phyloP scores from a whole-genome alignment of 92 coral and sea anemone genomes.

The Porites rus region DNA sequence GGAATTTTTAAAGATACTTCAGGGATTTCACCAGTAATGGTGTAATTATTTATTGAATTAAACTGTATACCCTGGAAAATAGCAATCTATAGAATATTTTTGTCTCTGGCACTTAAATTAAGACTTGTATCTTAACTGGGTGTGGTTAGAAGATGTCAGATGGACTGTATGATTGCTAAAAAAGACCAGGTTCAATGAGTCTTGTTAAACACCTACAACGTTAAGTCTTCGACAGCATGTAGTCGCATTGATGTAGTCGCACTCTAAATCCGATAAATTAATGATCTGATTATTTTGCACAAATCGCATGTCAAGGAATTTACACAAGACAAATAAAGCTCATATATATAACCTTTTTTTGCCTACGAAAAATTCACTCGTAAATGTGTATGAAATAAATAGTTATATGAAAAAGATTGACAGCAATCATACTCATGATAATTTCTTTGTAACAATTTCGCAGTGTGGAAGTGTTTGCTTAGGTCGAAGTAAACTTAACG shows the following conservation, averaged over 20 bases:
- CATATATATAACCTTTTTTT: neutral
- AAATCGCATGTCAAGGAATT: conserved; percentile 37
- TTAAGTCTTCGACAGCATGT: conserved; percentile 90
- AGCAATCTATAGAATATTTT: neutral
- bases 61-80: neutral
- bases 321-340: neutral
- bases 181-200: neutral
- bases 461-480: too few relatives aligned
- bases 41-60: neutral
- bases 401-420: too few relatives aligned
- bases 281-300: conserved; percentile 68
- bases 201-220: conserved; percentile 70
- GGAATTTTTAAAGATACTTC: neutral
- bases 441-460: too few relatives aligned
- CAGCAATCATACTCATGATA: too few relatives aligned
- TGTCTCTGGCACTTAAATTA: neutral
- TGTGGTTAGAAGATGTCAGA: conserved; percentile 7
- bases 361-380: neutral
- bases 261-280: conserved; percentile 96
- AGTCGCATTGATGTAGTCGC: conserved; percentile 98
- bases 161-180: neutral
- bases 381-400: too few relatives aligned
- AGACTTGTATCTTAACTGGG: neutral
- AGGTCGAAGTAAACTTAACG: too few relatives aligned
- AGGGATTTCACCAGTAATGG: neutral